These are phyloP conservation scores for Sander lucioperca DNA, from an alignment of 2,113 vertebrate species.

Conservation along the genomic window DNA sequence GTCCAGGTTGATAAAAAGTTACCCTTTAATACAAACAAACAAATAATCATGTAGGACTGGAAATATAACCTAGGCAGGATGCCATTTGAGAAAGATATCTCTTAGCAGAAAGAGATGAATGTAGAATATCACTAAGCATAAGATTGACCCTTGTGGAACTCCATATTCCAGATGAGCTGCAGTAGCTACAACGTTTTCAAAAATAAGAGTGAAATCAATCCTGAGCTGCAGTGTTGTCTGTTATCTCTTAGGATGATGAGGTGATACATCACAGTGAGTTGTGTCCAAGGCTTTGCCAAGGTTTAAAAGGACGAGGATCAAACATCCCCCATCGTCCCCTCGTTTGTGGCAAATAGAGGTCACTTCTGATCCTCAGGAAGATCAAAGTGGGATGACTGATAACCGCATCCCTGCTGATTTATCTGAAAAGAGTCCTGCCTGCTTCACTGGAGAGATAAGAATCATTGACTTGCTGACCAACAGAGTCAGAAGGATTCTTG, in stretches of 20 bases:
- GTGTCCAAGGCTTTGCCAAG: background rate
- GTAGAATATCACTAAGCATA: background rate
- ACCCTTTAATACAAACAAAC: background rate
- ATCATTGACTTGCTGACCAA: background rate
- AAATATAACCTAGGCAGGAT: background rate
- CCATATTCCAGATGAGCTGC: background rate
- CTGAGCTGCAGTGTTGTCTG: background rate
- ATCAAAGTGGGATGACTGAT: background rate
- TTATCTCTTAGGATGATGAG: background rate
- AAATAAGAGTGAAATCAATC: background rate
- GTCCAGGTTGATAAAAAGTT: no score
- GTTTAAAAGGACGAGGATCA: no score
- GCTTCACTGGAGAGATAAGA: background rate
- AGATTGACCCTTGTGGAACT: background rate
- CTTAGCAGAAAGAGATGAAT: background rate
- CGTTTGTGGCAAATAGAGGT: background rate
- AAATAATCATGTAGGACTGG: background rate
- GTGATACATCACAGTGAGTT: background rate
- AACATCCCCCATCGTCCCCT: no score
- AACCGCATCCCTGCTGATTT: constrained; percentile 5
- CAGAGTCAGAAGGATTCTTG: background rate
- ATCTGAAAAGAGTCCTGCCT: background rate
- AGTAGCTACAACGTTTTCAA: no score
- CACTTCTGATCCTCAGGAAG: background rate
- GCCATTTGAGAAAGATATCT: background rate